Percentiles rank a stretch among this genome's conserved stretches.
Evolutionary conservation across 2,797 vertebrate genomes (phyloP).

Genomic region (Silurus lanzhouensis): DNA sequence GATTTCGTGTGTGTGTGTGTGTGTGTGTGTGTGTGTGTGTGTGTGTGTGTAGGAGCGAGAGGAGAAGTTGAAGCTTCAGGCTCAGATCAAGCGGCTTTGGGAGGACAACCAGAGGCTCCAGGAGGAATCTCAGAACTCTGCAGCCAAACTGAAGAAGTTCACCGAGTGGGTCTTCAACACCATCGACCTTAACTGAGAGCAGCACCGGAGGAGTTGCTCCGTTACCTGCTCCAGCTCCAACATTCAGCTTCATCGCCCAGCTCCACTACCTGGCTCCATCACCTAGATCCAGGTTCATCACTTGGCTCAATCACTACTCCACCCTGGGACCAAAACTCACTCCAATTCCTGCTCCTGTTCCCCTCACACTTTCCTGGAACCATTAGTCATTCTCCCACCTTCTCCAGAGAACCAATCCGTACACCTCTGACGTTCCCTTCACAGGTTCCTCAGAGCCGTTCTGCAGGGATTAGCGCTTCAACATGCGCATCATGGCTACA

Average conservation of each 20-base stretch:
- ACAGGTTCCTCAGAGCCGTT: neutral
- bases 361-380: neutral
- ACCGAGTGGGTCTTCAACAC: conserved; percentile 99
- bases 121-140: conserved; percentile 94
- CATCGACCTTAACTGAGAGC: conserved; percentile 93
- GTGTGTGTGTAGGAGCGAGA: conserved; percentile 84
- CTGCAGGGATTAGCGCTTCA: neutral
- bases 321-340: neutral
- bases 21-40: neutral
- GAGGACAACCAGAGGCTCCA: conserved; percentile 96
- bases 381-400: neutral
- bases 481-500: neutral
- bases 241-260: too few species aligned
- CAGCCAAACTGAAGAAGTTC: conserved; percentile 97
- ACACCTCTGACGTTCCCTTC: neutral
- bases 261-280: too few species aligned
- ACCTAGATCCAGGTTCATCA: too few species aligned
- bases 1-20: neutral
- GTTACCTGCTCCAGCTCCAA: conserved; percentile 69
- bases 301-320: neutral
- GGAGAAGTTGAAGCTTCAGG: conserved; percentile 90
- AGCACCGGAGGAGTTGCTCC: conserved; percentile 65
- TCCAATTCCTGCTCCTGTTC: too few species aligned
- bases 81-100: conserved; percentile 90
- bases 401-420: neutral